Conservation (phyloP, 1,140 invertebrate genomes). For the Bursaphelenchus mucronatus region DNA sequence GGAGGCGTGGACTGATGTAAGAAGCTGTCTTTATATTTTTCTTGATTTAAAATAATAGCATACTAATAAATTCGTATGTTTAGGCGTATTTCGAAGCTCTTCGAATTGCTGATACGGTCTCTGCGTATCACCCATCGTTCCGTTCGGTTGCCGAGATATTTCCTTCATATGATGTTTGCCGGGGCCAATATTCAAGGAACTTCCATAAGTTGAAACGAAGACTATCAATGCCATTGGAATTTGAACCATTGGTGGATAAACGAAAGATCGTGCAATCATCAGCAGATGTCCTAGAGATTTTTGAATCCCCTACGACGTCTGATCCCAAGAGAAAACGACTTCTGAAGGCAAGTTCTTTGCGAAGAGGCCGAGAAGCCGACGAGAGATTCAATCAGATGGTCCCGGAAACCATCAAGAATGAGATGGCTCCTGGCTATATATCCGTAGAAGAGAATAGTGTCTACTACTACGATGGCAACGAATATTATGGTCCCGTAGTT, state of each 20-base stretch:
- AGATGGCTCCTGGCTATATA: conserved; percentile 19
- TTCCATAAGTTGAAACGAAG: conserved; percentile 17
- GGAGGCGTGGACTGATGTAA: conserved; percentile 19
- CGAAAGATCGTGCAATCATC: not conserved
- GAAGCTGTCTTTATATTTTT: not conserved
- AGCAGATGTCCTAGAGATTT: too few relatives aligned
- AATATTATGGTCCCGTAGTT: not conserved
- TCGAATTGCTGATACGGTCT: conserved; percentile 8
- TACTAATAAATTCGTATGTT: not conserved
- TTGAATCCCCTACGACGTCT: not conserved
- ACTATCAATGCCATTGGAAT: conserved; percentile 12
- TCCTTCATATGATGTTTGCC: not conserved
- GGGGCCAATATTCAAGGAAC: conserved; percentile 18
- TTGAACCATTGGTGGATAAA: conserved; percentile 5
- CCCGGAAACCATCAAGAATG: conserved; percentile 7
- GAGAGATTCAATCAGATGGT: conserved; percentile 10
- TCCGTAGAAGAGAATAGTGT: conserved; percentile 3
- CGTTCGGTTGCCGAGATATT: conserved; percentile 7
- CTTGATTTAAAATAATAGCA: not conserved
- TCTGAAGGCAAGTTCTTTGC: conserved; percentile 1
- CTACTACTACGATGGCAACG: not conserved
- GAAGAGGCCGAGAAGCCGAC: conserved; percentile 17
- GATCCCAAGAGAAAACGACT: conserved; percentile 2
- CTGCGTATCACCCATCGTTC: not conserved
- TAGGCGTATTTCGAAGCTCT: conserved; percentile 16